Percentiles rank a stretch among this genome's conserved stretches.
Evolutionary conservation across 2,113 vertebrate species (phyloP).

Genomic region (Bubo bubo): DNA sequence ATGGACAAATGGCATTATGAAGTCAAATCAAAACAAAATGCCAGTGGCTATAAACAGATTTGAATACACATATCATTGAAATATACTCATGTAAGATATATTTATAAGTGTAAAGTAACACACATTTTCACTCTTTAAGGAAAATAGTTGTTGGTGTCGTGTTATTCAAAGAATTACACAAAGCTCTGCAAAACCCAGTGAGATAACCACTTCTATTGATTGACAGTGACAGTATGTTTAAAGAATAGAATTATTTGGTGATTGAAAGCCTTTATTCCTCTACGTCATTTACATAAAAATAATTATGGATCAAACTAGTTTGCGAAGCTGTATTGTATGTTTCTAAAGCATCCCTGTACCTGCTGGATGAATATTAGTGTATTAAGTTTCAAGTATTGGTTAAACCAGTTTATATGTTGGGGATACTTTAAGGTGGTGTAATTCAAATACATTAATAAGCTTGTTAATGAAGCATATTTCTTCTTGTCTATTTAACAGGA

Average conservation of each 20-base stretch:
- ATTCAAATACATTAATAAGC: neutral
- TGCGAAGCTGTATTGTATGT: rapidly evolving
- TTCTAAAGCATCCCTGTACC: neutral
- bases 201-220: neutral
- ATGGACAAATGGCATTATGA: neutral
- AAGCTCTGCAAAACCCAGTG: neutral
- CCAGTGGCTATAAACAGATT: neutral
- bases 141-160: neutral
- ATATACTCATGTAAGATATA: neutral
- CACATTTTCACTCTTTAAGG: neutral
- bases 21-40: constrained; percentile 11
- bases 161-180: neutral
- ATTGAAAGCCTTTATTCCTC: neutral
- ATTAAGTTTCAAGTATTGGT: neutral
- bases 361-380: neutral
- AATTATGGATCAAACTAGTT: neutral
- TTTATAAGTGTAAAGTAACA: neutral
- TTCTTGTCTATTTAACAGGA: neutral
- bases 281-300: neutral
- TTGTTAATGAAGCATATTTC: neutral
- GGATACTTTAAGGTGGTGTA: neutral
- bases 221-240: neutral
- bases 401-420: neutral
- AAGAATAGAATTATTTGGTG: neutral
- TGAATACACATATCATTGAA: neutral